A percentile compares a stretch with the other conserved stretches of the same genome.
phyloP scores from a whole-genome alignment of 2,113 vertebrate genomes.

The Rattus rattus region DNA sequence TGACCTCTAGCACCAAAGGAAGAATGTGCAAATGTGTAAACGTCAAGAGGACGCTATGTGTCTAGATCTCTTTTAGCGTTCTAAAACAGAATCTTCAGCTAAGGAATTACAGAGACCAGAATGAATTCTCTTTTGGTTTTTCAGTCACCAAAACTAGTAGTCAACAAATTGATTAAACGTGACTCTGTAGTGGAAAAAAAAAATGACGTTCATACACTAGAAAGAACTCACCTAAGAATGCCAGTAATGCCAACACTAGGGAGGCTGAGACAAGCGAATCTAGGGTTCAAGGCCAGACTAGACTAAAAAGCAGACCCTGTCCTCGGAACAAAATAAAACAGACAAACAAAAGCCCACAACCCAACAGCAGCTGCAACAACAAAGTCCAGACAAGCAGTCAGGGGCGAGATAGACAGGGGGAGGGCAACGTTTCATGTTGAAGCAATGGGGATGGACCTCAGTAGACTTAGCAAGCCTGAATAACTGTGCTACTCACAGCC shows the following conservation, averaged over 20 bases:
- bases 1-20: neutral
- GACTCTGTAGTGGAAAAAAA: neutral
- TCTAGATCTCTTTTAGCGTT: neutral
- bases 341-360: neutral
- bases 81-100: constrained; percentile 20
- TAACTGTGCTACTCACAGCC: neutral
- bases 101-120: neutral
- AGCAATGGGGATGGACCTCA: neutral
- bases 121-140: neutral
- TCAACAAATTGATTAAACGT: neutral
- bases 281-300: neutral
- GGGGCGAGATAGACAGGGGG: neutral
- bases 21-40: neutral
- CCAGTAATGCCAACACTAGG: neutral
- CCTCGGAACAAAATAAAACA: neutral
- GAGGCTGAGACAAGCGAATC: neutral
- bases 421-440: neutral
- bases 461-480: constrained; percentile 12
- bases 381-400: neutral
- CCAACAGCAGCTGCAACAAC: too few species aligned
- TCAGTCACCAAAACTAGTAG: constrained; percentile 19
- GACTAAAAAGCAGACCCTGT: neutral
- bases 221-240: neutral
- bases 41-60: constrained; percentile 16
- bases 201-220: neutral